Conservation (phyloP, 2,797 vertebrate genomes). For the Ibycter americanus region DNA sequence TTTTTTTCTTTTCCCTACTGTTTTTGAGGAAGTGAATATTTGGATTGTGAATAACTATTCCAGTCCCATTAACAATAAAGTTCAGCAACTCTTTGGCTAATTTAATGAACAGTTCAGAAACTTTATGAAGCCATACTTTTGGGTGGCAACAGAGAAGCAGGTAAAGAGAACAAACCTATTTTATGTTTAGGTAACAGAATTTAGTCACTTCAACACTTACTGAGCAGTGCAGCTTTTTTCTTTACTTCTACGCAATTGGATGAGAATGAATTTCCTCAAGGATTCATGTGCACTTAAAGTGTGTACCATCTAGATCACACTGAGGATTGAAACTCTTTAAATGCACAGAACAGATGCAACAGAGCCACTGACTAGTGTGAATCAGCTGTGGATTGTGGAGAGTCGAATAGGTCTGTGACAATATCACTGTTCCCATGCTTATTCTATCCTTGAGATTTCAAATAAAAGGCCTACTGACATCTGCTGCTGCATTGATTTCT, state of each 20-base stretch:
- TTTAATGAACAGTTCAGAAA: background rate
- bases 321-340: background rate
- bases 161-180: background rate
- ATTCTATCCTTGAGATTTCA: background rate
- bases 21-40: conserved; percentile 22
- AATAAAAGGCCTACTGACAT: background rate
- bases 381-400: background rate
- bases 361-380: background rate
- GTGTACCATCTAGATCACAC: background rate
- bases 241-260: background rate
- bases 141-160: background rate
- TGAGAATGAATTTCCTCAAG: background rate
- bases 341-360: background rate
- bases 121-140: background rate
- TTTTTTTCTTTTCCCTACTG: background rate
- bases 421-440: background rate
- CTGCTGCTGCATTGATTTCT: background rate
- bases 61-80: background rate
- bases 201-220: background rate
- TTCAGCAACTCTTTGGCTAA: background rate
- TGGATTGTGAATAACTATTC: background rate
- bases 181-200: background rate
- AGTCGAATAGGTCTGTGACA: background rate
- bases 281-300: background rate
- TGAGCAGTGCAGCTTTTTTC: background rate